Evolutionary conservation across 2,797 vertebrate genomes (phyloP), one percentile per base, ranked within the genome.

Genomic region (Coregonus sp.): DNA sequence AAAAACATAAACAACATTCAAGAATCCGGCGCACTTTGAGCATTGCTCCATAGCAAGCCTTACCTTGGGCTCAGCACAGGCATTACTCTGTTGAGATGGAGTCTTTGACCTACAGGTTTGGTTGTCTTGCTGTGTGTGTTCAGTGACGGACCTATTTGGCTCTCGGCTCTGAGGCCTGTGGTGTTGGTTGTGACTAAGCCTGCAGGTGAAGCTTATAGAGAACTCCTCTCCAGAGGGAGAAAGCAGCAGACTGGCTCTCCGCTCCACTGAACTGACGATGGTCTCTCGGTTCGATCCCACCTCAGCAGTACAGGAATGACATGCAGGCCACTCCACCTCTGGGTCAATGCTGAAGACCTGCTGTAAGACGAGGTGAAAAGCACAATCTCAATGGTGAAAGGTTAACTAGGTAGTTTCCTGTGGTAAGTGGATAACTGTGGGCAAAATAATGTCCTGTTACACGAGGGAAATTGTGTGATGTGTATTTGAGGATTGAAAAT

Each of bases 151-250:
- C 40, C 40, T 47, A 47, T 47, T 84, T 14, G 78, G 85, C 52
- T 84, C 90, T 75, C 84, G 70, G 35, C 1, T 0, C 40, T 50
- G 29, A 56, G 82, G 35, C 6, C 68, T 59, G 16, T 1, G 79
- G 20, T 50, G 80, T 12, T 47, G 40, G 9, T 59, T 80, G 63
- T 89, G 92, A 86, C 97, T 97, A 70, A 95, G 90, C 85, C 92
- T 93, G 83, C 96, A 97, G 4, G 90, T 89, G 87, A 96, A 98
- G 79, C 95, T 85, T 0, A 97, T 93, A 0, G 88, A 93, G 86
- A 98, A 97, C 59, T 96, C 96, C 82, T 95, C 91, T 71, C 92
- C 95, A 2, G 93, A 92, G 68, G 93, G 86, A 9, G 94, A 91
- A 76, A 98, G 84, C 78, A 74, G 88, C 80, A 99, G 92, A 52